A percentile compares a stretch with the other conserved stretches of the same genome.
phyloP scores from a whole-genome alignment of 2,888 invertebrate species.

The Drosophila mettleri region DNA sequence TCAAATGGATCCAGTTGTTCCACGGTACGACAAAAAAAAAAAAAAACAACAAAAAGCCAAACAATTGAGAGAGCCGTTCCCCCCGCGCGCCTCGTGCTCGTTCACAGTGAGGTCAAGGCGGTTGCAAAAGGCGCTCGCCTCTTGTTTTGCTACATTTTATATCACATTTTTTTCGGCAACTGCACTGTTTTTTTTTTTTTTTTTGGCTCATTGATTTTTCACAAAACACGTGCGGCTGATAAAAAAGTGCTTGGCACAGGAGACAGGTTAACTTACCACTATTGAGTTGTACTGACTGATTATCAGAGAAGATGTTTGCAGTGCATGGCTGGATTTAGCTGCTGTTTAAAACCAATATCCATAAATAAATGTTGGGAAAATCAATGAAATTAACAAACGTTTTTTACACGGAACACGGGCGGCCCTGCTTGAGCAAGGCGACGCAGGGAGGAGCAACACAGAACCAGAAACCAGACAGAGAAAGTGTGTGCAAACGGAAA shows the following conservation, averaged over 20 bases:
- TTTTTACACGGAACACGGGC: constrained; percentile 45
- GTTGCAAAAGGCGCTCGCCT: constrained; percentile 8
- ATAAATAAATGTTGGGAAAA: constrained; percentile 66
- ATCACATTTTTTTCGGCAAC: constrained; percentile 21
- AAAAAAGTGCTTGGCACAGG: neutral
- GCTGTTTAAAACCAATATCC: constrained; percentile 43
- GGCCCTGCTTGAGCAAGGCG: constrained; percentile 24
- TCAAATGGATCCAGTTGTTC: constrained; percentile 14
- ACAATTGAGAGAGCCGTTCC: neutral
- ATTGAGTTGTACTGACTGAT: constrained; percentile 26
- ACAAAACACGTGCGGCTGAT: constrained; percentile 44
- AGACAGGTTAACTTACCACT: constrained; percentile 42
- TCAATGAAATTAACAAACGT: constrained; percentile 68
- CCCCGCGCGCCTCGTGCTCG: constrained; percentile 12
- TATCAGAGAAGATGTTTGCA: constrained; percentile 20
- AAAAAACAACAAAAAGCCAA: constrained; percentile 8
- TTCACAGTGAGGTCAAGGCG: constrained; percentile 49
- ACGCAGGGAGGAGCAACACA: constrained; percentile 28
- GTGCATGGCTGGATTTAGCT: constrained; percentile 29
- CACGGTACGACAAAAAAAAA: constrained; percentile 9
- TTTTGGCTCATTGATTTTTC: constrained; percentile 54
- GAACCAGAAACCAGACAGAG: constrained; percentile 71
- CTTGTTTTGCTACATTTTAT: constrained; percentile 9
- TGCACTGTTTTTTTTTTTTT: constrained; percentile 27
- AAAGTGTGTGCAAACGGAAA: constrained; percentile 65